Base-by-base conservation (phyloP, 2,797 vertebrate species). In the Emydoidea blandingii region DNA sequence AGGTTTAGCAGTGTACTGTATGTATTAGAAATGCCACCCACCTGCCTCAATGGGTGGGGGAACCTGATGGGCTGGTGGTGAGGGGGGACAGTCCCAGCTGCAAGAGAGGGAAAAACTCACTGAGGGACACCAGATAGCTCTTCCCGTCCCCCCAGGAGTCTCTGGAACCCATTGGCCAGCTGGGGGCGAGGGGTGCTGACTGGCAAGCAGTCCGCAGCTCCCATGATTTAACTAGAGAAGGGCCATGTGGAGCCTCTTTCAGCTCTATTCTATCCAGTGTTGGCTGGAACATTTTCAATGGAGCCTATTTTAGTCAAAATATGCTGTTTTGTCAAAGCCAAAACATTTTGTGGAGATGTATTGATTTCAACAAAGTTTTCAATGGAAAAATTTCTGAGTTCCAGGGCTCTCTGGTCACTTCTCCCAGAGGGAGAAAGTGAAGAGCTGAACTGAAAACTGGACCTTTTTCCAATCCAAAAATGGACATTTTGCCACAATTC, bases 381-480 rank as follows among this genome's bases (percentile, higher is more conserved):
- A 78, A 1, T 50, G 57, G 41, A 68, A 76, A 93, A 3, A 2
- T 79, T 3, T 81, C 57, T 31, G 37, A 21, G 41, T 87, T 88
- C 49, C 86, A 53, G 92, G 82, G 91, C 57, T 92, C 94, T 88
- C 76, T 62, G 83, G 79, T 87, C 94, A 88, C 91, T 88, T 95
- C 91, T 95, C 91, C 72, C 92, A 50, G 8, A 68, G 2, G 4
- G 47, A 76, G 41, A 89, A 37, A 86, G 27, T 52, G 31, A 83
- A 3, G 19, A 88, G 53, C 41, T 57, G 53, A 94, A 7, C 7
- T 8, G 6, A 89, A 90, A 85, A 86, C 18, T 0, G 12, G 1
- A 72, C 2, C 2, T 81, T 92, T 81, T 92, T 54, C 1, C 54
- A 14, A 12, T 49, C 85, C 83, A 15, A 49, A 96, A 92, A 14